These are phyloP conservation scores for Rallus crepitans DNA, from an alignment of 2,797 vertebrate species.

Conservation along the genomic window DNA sequence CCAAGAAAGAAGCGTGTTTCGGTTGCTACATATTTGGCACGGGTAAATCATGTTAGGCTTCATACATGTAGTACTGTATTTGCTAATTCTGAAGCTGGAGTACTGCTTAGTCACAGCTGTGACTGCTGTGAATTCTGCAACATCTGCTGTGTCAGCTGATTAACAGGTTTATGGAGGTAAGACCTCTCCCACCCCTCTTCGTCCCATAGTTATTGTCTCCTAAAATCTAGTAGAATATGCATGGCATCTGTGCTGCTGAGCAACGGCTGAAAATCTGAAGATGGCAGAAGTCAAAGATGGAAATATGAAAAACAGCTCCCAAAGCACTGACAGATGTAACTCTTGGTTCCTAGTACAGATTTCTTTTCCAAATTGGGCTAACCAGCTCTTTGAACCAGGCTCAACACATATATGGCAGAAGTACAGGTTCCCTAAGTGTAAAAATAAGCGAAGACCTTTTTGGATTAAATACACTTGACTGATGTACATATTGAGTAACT, in stretches of 20 bases:
- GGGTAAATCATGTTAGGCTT: not conserved
- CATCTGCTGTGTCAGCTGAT: not conserved
- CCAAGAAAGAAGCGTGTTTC: not conserved
- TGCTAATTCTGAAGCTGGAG: not conserved
- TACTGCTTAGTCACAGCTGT: not conserved
- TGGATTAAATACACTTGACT: not conserved
- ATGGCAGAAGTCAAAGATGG: not conserved
- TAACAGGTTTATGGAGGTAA: not conserved
- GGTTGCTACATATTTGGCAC: not conserved
- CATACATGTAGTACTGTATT: not conserved
- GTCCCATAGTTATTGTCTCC: not conserved
- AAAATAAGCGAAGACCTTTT: not conserved
- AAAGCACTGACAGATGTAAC: not conserved
- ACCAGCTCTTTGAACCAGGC: not conserved
- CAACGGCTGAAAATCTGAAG: not conserved
- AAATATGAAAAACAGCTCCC: not conserved
- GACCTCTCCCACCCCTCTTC: not conserved
- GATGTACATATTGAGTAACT: not conserved
- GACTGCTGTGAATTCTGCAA: not conserved
- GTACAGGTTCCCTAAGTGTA: not conserved
- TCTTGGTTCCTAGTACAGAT: not conserved
- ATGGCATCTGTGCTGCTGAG: not conserved
- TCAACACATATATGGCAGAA: not conserved
- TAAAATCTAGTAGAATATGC: not conserved
- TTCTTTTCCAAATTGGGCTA: not conserved